Evolutionary conservation across 1,140 invertebrate species (phyloP), one percentile per base, ranked within the genome.

Genomic region (Leptinotarsa undecemlineata): DNA sequence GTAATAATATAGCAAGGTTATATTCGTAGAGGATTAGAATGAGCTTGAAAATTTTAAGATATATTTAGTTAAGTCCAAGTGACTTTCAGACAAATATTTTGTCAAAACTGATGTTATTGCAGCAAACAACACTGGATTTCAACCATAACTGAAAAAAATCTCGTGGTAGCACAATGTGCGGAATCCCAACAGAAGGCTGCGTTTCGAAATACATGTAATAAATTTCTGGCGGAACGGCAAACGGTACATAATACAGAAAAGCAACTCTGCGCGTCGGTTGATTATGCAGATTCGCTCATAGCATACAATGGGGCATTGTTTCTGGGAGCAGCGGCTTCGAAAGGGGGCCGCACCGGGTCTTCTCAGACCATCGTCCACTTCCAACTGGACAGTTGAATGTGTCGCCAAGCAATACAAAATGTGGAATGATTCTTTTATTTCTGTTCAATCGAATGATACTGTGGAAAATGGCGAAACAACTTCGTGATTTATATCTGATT

Each of bases 241-340:
- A 26, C 48, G 57, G 47, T 61, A 75, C 74, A 57, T 51, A 64
- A 69, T 71, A 76, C 33, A 63, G 61, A 75, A 79, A 66, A 78
- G 73, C 77, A 76, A 14, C 60, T 26, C 61, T 15, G 33, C 15
- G 66, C 60, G 21, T 42, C 71, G 64, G 73, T 73, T 77, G 79
- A 80, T 80, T 80, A 80, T 80, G 79, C 79, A 80, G 79, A 80
- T 80, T 77, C 74, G 71, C 48, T 62, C 69, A 71, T 72, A 68
- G 70, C 63, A 77, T 77, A 78, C 77, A 78, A 80, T 78, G 74
- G 79, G 74, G 72, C 79, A 80, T 80, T 80, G 79, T 80, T 75
- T 78, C 69, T 61, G 64, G 68, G 21, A 47, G 71, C 51, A 47
- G 71, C 60, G 20, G 26, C 71, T 33, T 47, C 33, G 21, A 21